Conservation (phyloP, 2,797 vertebrate species). For the Manis crassicaudata region DNA sequence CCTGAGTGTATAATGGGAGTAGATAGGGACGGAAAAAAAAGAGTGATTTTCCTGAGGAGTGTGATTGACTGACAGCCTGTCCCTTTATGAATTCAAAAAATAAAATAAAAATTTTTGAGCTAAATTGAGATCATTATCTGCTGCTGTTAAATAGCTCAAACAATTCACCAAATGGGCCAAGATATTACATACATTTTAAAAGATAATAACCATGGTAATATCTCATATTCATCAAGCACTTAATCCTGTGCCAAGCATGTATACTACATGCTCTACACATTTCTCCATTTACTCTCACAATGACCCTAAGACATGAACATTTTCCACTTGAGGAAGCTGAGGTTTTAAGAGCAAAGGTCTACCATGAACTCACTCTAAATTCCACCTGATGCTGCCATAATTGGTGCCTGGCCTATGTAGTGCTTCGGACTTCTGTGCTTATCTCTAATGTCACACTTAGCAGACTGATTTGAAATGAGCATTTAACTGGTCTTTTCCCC, state of each 20-base stretch:
- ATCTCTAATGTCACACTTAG: neutral
- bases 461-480: neutral
- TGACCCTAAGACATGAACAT: neutral
- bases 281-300: neutral
- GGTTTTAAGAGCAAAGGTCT: neutral
- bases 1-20: neutral
- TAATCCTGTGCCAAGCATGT: neutral
- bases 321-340: neutral
- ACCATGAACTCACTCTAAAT: neutral
- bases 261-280: neutral
- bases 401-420: neutral
- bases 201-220: neutral
- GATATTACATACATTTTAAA: neutral
- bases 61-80: neutral
- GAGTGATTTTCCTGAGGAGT: neutral
- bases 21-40: neutral
- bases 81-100: conserved; percentile 23
- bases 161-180: neutral
- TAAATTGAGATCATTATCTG: conserved; percentile 18
- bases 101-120: neutral
- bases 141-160: neutral
- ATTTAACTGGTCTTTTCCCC: neutral
- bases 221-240: neutral
- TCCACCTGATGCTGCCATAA: neutral
- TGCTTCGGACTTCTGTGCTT: neutral